Evolutionary conservation across 2,888 invertebrate species (phyloP).

Genomic region (Agrypnus murinus): DNA sequence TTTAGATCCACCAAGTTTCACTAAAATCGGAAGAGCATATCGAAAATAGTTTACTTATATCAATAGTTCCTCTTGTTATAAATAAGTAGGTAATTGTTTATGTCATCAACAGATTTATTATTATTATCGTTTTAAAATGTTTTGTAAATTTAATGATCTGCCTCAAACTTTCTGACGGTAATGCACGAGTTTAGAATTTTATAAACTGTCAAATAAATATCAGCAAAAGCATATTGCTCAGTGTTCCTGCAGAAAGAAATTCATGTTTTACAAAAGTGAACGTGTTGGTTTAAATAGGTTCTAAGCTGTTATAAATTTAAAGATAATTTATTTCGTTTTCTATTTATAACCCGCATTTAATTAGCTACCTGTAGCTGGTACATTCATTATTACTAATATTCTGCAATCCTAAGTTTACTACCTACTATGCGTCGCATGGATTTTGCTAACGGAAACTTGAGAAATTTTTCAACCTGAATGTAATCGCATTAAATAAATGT

Average conservation of each 20-base stretch:
- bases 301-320: constrained; percentile 19
- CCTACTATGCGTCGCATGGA: not conserved
- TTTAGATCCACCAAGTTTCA: too few species aligned
- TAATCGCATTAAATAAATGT: constrained; percentile 12
- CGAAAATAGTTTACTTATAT: too few species aligned
- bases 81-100: too few species aligned
- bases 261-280: constrained; percentile 13
- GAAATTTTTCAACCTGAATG: constrained; percentile 16
- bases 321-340: constrained; percentile 19
- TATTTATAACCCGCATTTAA: constrained; percentile 25
- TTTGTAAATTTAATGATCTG: too few species aligned
- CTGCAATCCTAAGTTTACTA: constrained; percentile 9
- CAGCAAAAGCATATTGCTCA: too few species aligned
- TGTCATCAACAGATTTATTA: too few species aligned
- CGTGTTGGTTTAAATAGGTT: not conserved
- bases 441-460: constrained; percentile 21
- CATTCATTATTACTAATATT: constrained; percentile 23
- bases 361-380: constrained; percentile 22
- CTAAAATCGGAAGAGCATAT: too few species aligned
- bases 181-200: too few species aligned
- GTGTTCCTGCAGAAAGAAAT: not conserved
- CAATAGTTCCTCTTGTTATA: too few species aligned
- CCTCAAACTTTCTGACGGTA: too few species aligned
- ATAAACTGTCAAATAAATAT: too few species aligned
- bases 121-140: too few species aligned